phyloP scores from a whole-genome alignment of 2,113 vertebrate genomes.

The Cyprinus carpio region DNA sequence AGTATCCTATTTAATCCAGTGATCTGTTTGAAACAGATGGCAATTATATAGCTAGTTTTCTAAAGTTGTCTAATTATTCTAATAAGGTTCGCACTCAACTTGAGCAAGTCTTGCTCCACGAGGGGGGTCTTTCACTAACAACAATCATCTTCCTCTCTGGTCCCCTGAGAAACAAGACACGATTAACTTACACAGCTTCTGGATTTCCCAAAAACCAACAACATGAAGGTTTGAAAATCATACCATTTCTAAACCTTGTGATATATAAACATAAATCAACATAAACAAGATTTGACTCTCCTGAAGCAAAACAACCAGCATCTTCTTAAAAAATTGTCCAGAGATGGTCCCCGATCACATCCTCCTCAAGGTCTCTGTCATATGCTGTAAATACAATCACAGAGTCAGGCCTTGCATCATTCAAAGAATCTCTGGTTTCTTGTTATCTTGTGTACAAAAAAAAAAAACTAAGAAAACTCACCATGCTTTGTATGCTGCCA shows the following conservation, averaged over 20 bases:
- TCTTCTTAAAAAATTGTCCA: slow-evolving; percentile 97
- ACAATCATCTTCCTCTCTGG: slow-evolving; percentile 87
- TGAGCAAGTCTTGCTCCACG: slow-evolving; percentile 88
- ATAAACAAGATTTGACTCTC: slow-evolving; percentile 65
- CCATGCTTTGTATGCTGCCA: slow-evolving; percentile 91
- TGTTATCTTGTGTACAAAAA: background rate
- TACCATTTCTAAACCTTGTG: background rate
- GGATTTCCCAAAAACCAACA: background rate
- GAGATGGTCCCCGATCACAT: slow-evolving; percentile 82
- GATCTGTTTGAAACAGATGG: background rate
- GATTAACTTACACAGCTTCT: background rate
- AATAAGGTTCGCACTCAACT: slow-evolving; percentile 76
- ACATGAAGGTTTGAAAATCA: background rate
- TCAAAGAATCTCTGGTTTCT: background rate
- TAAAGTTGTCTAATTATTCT: background rate
- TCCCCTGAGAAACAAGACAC: slow-evolving; percentile 76
- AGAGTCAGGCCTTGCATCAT: background rate
- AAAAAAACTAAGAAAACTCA: slow-evolving; percentile 61
- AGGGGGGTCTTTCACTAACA: slow-evolving; percentile 85
- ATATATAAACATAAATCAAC: background rate
- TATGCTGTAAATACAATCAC: slow-evolving; percentile 76
- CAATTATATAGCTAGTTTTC: background rate
- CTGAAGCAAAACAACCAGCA: slow-evolving; percentile 93
- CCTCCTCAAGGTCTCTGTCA: slow-evolving; percentile 85
- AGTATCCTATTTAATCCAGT: background rate